A percentile compares a stretch with the other conserved stretches of the same genome.
These are phyloP conservation scores for Macrocentrus cingulum DNA, from an alignment of 1,140 invertebrate genomes.

Conservation along the genomic window DNA sequence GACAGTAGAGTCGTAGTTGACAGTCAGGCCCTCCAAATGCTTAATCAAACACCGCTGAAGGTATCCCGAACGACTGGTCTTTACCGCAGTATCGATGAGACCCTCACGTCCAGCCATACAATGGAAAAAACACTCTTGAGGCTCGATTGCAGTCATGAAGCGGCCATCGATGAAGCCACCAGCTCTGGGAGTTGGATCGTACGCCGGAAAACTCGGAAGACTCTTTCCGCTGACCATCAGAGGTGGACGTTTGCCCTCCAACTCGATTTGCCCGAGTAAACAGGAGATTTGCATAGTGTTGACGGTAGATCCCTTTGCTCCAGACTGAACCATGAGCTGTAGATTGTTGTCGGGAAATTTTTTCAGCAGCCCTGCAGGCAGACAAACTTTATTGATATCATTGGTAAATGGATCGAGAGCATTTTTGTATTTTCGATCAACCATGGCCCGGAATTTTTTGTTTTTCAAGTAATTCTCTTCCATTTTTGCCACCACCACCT, in stretches of 20 bases:
- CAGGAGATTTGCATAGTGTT: conserved; percentile 98
- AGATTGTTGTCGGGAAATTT: conserved; percentile 95
- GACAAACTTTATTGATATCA: conserved; percentile 82
- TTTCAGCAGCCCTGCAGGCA: conserved; percentile 79
- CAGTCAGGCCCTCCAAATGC: conserved; percentile 91
- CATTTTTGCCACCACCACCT: conserved; percentile 67
- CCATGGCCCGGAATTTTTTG: conserved; percentile 72
- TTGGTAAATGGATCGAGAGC: conserved; percentile 84
- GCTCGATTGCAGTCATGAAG: conserved; percentile 96
- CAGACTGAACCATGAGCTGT: conserved; percentile 96
- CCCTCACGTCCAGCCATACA: conserved; percentile 99
- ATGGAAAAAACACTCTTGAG: conserved; percentile 99
- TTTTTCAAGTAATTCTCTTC: conserved; percentile 74
- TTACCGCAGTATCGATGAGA: conserved; percentile 83
- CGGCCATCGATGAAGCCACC: conserved; percentile 95
- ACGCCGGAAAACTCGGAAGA: conserved; percentile 89
- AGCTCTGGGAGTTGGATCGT: conserved; percentile 87
- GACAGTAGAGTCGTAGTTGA: conserved; percentile 93
- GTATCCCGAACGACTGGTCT: conserved; percentile 96
- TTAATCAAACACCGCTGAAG: conserved; percentile 97
- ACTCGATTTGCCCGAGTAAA: conserved; percentile 94
- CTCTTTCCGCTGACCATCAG: conserved; percentile 91
- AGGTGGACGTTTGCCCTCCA: conserved; percentile 96
- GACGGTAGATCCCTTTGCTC: conserved; percentile 95
- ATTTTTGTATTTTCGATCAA: conserved; percentile 88